Conservation (phyloP, 1,140 invertebrate species). For the Drosophila neocordata region DNA sequence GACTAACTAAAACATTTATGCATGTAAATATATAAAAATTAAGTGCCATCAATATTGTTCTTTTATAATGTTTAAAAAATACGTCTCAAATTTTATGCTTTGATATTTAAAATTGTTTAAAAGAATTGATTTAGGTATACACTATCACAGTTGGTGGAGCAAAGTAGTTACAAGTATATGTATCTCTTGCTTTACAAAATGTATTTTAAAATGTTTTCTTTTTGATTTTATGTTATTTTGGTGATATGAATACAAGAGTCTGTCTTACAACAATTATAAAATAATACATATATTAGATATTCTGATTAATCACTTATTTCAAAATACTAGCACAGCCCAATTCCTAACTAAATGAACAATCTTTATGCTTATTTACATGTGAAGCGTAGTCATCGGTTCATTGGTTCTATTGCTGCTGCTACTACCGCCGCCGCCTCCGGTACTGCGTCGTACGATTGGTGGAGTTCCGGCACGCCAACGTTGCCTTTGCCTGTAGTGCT, state of each 20-base stretch:
- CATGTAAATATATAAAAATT: slow-evolving; percentile 7
- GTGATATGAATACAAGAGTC: slow-evolving; percentile 40
- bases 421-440: not conserved
- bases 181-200: slow-evolving; percentile 11
- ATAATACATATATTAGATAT: slow-evolving; percentile 27
- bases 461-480: slow-evolving; percentile 14
- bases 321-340: slow-evolving; percentile 22
- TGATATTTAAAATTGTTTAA: slow-evolving; percentile 26
- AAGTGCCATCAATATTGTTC: no score
- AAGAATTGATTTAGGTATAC: slow-evolving; percentile 24
- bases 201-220: slow-evolving; percentile 1
- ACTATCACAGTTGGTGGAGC: slow-evolving; percentile 58
- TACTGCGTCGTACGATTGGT: not conserved
- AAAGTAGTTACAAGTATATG: slow-evolving; percentile 28
- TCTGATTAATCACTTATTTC: slow-evolving; percentile 28
- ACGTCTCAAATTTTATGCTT: not conserved
- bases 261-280: slow-evolving; percentile 18
- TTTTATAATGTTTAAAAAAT: no score
- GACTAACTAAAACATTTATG: not conserved
- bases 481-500: slow-evolving; percentile 23
- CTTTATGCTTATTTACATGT: slow-evolving; percentile 42
- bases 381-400: slow-evolving; percentile 49
- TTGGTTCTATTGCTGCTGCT: slow-evolving; percentile 14
- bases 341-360: not conserved
- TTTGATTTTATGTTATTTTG: slow-evolving; percentile 4